A percentile compares a stretch with the other conserved stretches of the same genome.
Evolutionary conservation across 2,888 invertebrate genomes (phyloP).

Genomic region (Megalurothrips usitatus): DNA sequence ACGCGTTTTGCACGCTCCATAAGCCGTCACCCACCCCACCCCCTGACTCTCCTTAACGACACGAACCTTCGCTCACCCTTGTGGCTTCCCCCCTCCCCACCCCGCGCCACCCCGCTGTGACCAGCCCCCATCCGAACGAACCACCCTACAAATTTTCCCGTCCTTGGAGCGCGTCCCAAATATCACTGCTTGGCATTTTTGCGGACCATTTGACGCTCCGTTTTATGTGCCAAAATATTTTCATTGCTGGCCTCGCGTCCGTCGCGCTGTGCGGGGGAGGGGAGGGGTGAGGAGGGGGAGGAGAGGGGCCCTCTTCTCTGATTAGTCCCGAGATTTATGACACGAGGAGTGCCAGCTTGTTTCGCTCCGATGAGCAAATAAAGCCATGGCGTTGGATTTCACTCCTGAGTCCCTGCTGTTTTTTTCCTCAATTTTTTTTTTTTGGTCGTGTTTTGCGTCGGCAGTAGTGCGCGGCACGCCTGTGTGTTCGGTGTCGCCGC

Average conservation of each 20-base stretch:
- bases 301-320: neutral
- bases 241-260: neutral
- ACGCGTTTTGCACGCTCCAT: neutral
- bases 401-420: neutral
- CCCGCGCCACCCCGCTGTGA: neutral
- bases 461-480: too few species aligned
- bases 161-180: constrained; percentile 13
- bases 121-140: neutral
- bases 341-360: neutral
- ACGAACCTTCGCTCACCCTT: neutral
- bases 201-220: constrained; percentile 20
- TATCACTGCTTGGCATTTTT: constrained; percentile 22
- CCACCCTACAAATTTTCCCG: constrained; percentile 14
- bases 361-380: constrained; percentile 16
- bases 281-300: neutral
- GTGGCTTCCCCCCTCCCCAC: neutral
- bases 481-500: too few species aligned
- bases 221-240: constrained; percentile 25
- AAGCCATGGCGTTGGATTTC: constrained; percentile 22
- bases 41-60: neutral
- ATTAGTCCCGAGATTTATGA: constrained; percentile 17
- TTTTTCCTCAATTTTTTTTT: neutral
- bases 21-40: neutral
- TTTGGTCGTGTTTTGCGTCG: neutral
- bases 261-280: neutral